These are phyloP conservation scores for Dryobates pubescens DNA, from an alignment of 2,797 vertebrate species.

Conservation along the genomic window DNA sequence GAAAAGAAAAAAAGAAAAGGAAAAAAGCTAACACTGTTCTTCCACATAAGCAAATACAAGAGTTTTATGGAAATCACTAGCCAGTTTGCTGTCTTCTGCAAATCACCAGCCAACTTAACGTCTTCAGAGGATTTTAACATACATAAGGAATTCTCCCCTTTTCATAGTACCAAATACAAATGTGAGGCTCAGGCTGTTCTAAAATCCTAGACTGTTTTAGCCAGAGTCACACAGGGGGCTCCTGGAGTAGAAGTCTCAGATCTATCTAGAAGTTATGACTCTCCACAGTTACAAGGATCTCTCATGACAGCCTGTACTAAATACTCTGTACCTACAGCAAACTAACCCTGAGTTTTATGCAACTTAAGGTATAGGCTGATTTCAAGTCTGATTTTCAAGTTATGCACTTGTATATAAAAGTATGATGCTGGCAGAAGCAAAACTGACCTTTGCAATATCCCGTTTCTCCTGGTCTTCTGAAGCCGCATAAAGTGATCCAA, in stretches of 20 bases:
- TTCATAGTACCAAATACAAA: neutral
- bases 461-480: slow-evolving; percentile 98
- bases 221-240: neutral
- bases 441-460: slow-evolving; percentile 93
- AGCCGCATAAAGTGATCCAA: slow-evolving; percentile 97
- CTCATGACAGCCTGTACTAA: neutral
- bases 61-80: neutral
- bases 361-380: neutral
- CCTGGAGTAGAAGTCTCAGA: neutral
- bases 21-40: neutral
- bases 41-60: neutral
- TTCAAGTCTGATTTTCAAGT: neutral
- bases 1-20: neutral
- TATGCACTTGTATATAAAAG: neutral
- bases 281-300: neutral
- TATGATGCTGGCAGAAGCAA: neutral
- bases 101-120: neutral
- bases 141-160: neutral
- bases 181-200: neutral
- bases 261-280: neutral
- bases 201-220: neutral
- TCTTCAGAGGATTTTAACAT: neutral
- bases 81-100: neutral
- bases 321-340: neutral
- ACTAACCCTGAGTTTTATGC: neutral